Evolutionary conservation across 2,888 invertebrate species (phyloP), one percentile per base, ranked within the genome.

Genomic region (Hypolimnas misippus): DNA sequence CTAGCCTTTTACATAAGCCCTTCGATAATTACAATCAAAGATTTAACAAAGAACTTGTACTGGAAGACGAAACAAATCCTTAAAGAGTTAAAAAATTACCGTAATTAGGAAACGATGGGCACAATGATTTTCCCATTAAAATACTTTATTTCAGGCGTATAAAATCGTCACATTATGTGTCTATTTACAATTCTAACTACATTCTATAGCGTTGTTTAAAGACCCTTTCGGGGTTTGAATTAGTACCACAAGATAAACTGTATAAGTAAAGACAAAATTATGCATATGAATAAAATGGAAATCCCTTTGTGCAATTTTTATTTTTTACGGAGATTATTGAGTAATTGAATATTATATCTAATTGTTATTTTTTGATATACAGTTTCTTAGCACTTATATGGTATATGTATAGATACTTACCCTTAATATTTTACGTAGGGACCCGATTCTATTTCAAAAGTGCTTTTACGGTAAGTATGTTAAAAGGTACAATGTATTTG

Each of bases 21-120:
- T 19, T 50, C 14, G n/a, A 57, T 51, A 14, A 29, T 14, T 10
- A 16, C 2, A 29, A 51, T 51, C 31, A 51, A 51, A 16, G 31
- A 17, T 16, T 29, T 17, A 52, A 19, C 17, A 33, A 55, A 17
- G 42, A 63, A 33, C 51, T 12, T 3, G 69, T 70, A 76, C 75
- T 88, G 88, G 87, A 88, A 89, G 89, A 89, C 88, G 57, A 82
- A 84, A 81, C 73, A 80, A 86, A 85, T 75, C 57, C 73, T 71
- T 69, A 81, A 80, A 72, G 65, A 74, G 73, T 52, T 52, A 55
- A 64, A n/a, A 33, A 50, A 38, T 54, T 46, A 52, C 52, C 60
- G 38, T 64, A 58, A 54, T 66, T 54, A 42, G 42, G 57, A 65
- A 60, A 67, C 50, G 33, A 51, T 38, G 56, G 63, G 55, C 62